Evolutionary conservation across 2,888 invertebrate species (phyloP), one percentile per base, ranked within the genome.

Genomic region (Geophilus truncorum): DNA sequence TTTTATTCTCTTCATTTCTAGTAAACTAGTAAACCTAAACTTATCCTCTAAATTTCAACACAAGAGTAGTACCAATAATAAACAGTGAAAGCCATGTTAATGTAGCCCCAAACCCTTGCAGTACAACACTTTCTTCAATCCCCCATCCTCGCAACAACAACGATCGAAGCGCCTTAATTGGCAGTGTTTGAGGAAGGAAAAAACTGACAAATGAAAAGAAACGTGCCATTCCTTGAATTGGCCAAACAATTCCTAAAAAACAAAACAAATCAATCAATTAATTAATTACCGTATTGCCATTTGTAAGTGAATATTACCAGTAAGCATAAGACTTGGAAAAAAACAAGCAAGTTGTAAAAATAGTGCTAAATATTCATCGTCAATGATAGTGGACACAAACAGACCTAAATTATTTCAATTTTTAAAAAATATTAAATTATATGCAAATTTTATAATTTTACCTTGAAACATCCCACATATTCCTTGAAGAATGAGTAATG

Each of bases 391-490:
- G 0, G 96, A 96, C 85, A 97, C 96, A 77, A 97, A 93, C 88
- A 97, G 95, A 81, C 96, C 92, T 91, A 84, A 3, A 1, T 21
- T 21, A 9, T 62, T 77, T 18, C 21, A 78, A 62, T 18, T 76
- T 25, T 25, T 15, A 30, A 23, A 10, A 76, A 76, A 5, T 12
- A 75, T 12, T 12, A 5, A 15, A 12, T 75, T 75, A 15, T 12
- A 75, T 15, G 23, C 23, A 10, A 9, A 6, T 18, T 12, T 12
- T 21, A 81, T 51, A 9, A 15, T 86, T 89, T 88, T 89, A 93
- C 97, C 97, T 88, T 96, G 95, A 86, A 96, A 95, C 97, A 97
- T 97, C 84, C 97, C 97, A 87, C 96, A 96, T 57, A 96, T 91
- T 0, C 95, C 97, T 88, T 97, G 96, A 82, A 96, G 89, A 83